phyloP scores from a whole-genome alignment of 1,140 invertebrate species.

The Melipona quadrifasciata region DNA sequence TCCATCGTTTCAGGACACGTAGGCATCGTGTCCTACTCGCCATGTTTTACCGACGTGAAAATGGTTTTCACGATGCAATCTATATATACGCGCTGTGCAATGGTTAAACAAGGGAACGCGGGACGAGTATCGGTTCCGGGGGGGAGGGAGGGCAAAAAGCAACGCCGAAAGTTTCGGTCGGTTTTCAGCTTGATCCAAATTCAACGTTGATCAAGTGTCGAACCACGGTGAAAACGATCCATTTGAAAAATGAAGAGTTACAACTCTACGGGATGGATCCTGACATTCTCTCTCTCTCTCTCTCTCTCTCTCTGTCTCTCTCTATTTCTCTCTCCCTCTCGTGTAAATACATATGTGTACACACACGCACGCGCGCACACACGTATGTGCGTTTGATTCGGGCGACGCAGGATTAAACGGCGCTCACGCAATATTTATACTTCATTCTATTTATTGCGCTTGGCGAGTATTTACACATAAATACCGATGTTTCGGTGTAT shows the following conservation, averaged over 20 bases:
- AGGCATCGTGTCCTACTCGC: background rate
- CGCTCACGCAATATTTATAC: slow-evolving; percentile 40
- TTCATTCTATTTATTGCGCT: slow-evolving; percentile 45
- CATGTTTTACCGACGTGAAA: background rate
- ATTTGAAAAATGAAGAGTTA: slow-evolving; percentile 44
- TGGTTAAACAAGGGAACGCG: background rate
- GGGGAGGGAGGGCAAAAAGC: background rate
- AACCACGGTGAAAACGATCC: background rate
- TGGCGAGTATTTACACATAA: slow-evolving; percentile 42
- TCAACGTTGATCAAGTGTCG: background rate
- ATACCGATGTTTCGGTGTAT: slow-evolving; percentile 40
- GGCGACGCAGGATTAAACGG: slow-evolving; percentile 15
- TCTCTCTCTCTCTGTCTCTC: no score
- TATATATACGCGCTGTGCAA: background rate
- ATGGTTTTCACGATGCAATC: background rate
- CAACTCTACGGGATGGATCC: background rate
- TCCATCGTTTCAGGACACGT: background rate
- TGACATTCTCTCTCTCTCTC: no score
- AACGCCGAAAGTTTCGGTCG: background rate
- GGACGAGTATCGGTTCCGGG: background rate
- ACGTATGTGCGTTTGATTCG: background rate
- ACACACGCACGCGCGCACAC: no score
- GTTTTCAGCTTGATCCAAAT: background rate
- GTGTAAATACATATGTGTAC: slow-evolving; percentile 22
- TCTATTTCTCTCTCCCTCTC: background rate